Percentiles rank a stretch among this genome's conserved stretches.
Conservation (phyloP, 1,140 invertebrate species). For the Cherax quadricarinatus region DNA sequence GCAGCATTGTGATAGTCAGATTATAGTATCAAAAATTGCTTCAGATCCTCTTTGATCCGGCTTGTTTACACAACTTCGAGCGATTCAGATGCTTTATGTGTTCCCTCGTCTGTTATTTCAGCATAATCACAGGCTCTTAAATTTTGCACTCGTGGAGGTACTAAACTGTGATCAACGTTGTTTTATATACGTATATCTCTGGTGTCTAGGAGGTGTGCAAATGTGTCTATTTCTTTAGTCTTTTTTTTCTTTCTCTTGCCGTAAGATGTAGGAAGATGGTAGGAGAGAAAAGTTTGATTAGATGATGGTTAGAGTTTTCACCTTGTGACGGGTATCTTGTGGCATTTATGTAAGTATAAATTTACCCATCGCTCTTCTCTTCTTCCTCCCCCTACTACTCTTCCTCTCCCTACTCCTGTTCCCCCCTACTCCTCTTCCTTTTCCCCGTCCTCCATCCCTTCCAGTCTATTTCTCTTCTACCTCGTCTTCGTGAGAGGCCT, state of each 20-base stretch:
- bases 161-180: neutral
- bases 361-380: neutral
- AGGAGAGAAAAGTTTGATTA: no score
- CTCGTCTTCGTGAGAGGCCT: no score
- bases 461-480: no score
- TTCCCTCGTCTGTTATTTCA: neutral
- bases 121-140: neutral
- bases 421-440: neutral
- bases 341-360: no score
- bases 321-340: no score
- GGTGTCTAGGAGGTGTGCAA: neutral
- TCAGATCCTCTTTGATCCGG: neutral
- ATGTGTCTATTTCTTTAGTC: neutral
- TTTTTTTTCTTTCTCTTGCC: no score
- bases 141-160: neutral
- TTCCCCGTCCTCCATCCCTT: neutral
- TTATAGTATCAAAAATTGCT: neutral
- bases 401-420: neutral
- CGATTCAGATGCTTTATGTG: neutral
- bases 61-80: neutral
- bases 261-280: no score
- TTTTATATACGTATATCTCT: neutral
- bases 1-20: neutral
- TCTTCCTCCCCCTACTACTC: neutral
- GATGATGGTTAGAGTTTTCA: no score